Evolutionary conservation across 2,888 invertebrate genomes (phyloP), one percentile per base, ranked within the genome.

Genomic region (Sclerodermus sp.): DNA sequence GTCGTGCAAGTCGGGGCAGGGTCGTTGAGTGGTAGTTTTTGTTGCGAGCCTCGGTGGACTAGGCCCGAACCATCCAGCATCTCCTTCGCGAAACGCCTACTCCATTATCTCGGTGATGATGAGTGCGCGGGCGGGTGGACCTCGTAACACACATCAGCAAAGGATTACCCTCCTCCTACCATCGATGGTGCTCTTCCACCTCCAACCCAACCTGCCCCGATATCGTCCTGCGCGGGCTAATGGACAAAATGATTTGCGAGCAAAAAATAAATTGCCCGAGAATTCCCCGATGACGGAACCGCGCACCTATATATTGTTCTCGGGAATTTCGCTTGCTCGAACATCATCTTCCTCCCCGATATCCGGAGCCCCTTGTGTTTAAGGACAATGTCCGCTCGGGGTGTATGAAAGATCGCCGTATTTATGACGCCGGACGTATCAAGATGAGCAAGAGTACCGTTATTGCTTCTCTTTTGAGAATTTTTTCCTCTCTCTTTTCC

Each of bases 21-120:
- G 60, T 70, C 68, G 66, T 70, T 69, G 71, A 73, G 71, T 70
- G 70, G 68, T 64, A 65, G 67, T 69, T 70, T 69, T 71, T 69
- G 70, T 70, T 68, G 67, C 52, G 55, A 59, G 58, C 63, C 60
- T 58, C 57, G 55, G 58, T 58, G 62, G 60, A 62, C 66, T 53
- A 64, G 34, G 34, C 6, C 58, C 51, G 60, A 56, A 62, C 57
- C 60, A 61, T 66, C 66, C 60, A 58, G 60, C 57, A 57, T 60
- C 64, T 70, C 57, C 67, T 67, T 63, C 58, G 66, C 58, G 73
- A 58, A 74, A 66, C 76, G 76, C 76, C 77, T 70, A 76, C 74
- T 71, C 76, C 71, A 77, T 77, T 77, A 77, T 73, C 75, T 67
- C 66, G 66, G 71, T 66, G 76, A 74, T 76, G 76, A 76, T 73